phyloP scores from a whole-genome alignment of 2,888 invertebrate genomes.

The Polyommatus icarus region DNA sequence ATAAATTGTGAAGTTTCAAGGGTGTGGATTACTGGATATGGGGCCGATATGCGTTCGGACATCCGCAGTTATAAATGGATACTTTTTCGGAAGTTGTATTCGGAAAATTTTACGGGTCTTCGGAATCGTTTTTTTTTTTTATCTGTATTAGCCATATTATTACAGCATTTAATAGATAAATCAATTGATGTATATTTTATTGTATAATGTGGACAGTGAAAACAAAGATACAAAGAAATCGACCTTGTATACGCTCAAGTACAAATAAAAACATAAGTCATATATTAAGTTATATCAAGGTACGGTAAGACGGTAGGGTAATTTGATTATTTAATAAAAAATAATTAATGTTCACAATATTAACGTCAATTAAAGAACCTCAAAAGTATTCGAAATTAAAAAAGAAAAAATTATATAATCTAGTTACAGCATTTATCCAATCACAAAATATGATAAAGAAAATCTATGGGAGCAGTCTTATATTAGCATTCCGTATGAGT shows the following conservation, averaged over 20 bases:
- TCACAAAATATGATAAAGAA: background rate
- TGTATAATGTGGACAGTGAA: too few relatives aligned
- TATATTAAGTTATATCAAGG: too few relatives aligned
- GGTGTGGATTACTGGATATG: constrained; percentile 56
- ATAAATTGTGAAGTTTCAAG: constrained; percentile 69
- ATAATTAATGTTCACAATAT: background rate
- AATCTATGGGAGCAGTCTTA: constrained; percentile 43
- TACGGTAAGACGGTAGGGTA: too few relatives aligned
- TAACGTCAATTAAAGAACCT: background rate
- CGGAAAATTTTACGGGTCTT: constrained; percentile 38
- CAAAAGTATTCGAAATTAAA: background rate
- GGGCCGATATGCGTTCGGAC: constrained; percentile 50
- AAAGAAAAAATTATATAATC: background rate
- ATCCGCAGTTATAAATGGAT: constrained; percentile 41
- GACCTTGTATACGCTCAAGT: too few relatives aligned
- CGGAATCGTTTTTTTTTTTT: background rate
- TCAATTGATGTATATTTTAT: too few relatives aligned
- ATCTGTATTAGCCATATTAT: too few relatives aligned
- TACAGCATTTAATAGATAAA: background rate
- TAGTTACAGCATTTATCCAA: background rate
- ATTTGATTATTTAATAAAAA: too few relatives aligned
- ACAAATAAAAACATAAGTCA: too few relatives aligned
- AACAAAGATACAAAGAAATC: too few relatives aligned
- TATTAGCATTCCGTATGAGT: constrained; percentile 60
- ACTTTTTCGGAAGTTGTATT: constrained; percentile 43